Percentiles rank a stretch among this genome's conserved stretches.
These are phyloP conservation scores for Troilus luridus DNA, from an alignment of 2,888 invertebrate genomes.

Conservation along the genomic window DNA sequence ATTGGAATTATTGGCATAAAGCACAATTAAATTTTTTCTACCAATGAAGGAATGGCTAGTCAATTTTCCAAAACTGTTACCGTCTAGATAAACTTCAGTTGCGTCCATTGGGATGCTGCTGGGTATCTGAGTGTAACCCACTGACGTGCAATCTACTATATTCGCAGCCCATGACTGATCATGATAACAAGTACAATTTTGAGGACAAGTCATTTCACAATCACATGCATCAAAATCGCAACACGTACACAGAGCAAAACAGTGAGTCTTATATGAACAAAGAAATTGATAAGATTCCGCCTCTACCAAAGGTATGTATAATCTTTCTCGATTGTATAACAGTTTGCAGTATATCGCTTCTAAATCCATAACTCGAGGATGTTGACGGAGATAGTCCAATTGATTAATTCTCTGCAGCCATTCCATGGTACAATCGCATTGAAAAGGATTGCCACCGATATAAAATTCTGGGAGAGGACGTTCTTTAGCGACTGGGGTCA, in stretches of 20 bases:
- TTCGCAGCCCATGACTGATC: slow-evolving; percentile 95
- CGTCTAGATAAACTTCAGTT: slow-evolving; percentile 93
- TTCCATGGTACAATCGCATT: slow-evolving; percentile 95
- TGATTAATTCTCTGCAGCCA: slow-evolving; percentile 94
- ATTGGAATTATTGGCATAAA: slow-evolving; percentile 91
- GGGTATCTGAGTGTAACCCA: slow-evolving; percentile 86
- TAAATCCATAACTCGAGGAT: slow-evolving; percentile 91
- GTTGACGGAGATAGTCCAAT: slow-evolving; percentile 84
- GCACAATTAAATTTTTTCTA: slow-evolving; percentile 87
- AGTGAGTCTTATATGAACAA: slow-evolving; percentile 92
- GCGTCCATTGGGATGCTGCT: slow-evolving; percentile 95
- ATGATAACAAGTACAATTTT: slow-evolving; percentile 94
- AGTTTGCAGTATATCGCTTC: slow-evolving; percentile 91
- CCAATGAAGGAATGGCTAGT: slow-evolving; percentile 93
- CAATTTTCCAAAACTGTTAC: slow-evolving; percentile 89
- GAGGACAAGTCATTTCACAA: slow-evolving; percentile 96
- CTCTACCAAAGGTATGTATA: slow-evolving; percentile 88
- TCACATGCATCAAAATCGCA: slow-evolving; percentile 98
- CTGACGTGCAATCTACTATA: slow-evolving; percentile 90
- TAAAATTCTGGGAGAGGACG: slow-evolving; percentile 89
- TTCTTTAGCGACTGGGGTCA: slow-evolving; percentile 84
- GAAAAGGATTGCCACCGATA: slow-evolving; percentile 93
- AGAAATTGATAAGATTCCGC: slow-evolving; percentile 92
- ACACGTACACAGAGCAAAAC: slow-evolving; percentile 94
- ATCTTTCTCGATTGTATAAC: slow-evolving; percentile 85